phyloP scores from a whole-genome alignment of 2,113 vertebrate species.

The Seriola rivoliana region DNA sequence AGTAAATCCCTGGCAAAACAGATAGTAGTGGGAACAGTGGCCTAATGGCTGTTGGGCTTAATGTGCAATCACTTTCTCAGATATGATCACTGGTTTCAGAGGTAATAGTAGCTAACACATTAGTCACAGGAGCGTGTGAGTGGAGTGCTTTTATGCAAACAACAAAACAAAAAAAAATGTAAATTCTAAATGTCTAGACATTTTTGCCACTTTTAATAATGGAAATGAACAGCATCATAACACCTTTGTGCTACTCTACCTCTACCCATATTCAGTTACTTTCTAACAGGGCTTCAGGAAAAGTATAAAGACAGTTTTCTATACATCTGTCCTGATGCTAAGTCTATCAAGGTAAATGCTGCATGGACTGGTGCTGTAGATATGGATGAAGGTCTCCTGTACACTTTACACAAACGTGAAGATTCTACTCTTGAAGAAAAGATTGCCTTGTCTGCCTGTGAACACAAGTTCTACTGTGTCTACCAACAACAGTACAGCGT shows the following conservation, averaged over 20 bases:
- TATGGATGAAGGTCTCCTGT: neutral
- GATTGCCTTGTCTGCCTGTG: neutral
- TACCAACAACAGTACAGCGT: neutral
- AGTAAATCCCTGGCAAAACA: conserved; percentile 25
- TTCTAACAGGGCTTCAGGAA: neutral
- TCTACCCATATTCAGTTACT: neutral
- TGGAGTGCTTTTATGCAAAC: neutral
- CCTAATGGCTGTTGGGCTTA: neutral
- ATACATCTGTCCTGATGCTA: neutral
- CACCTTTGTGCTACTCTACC: neutral
- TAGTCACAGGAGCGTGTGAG: neutral
- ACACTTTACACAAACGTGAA: neutral
- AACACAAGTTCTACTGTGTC: neutral
- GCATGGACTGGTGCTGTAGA: neutral
- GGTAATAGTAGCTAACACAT: neutral
- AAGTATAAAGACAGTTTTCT: neutral
- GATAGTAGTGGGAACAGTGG: neutral
- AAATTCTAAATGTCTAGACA: neutral
- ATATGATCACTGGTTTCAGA: conserved; percentile 4
- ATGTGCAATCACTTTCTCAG: neutral
- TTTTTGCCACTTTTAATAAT: too few relatives aligned
- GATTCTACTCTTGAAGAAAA: neutral
- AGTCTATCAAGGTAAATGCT: neutral
- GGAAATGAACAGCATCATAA: neutral
- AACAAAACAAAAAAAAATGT: neutral